A percentile compares a stretch with the other conserved stretches of the same genome.
phyloP scores from a whole-genome alignment of 2,888 invertebrate species.

The Tachina grossa region DNA sequence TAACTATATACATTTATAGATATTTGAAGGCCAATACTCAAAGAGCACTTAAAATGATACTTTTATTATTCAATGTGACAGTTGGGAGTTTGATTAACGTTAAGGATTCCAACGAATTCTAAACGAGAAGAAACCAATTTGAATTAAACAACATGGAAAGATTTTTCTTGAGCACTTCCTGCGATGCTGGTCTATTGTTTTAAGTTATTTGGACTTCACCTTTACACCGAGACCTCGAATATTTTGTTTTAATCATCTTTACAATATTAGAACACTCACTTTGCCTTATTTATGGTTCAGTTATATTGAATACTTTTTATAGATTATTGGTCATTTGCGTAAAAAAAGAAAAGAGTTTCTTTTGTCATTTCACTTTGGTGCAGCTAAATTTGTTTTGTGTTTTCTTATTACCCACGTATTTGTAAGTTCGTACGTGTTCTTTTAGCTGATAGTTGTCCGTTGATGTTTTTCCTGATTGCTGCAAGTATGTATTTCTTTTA shows the following conservation, averaged over 20 bases:
- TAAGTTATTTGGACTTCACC: neutral
- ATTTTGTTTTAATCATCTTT: neutral
- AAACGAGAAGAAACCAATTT: no score
- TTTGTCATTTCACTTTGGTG: neutral
- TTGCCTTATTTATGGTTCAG: neutral
- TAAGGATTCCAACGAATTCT: no score
- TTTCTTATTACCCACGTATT: neutral
- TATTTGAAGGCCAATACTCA: no score
- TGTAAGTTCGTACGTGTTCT: slow-evolving; percentile 27
- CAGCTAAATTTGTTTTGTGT: slow-evolving; percentile 21
- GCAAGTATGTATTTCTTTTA: neutral
- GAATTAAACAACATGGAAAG: no score
- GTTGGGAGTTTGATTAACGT: no score
- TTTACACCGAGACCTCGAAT: neutral
- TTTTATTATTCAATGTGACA: no score
- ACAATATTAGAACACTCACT: neutral
- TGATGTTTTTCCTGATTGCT: neutral
- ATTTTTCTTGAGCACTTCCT: neutral
- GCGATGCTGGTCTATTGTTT: neutral
- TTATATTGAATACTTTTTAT: neutral
- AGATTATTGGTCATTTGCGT: slow-evolving; percentile 1
- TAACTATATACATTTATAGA: no score
- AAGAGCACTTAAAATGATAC: no score
- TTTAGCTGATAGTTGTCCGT: neutral
- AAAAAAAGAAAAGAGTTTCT: neutral